These are phyloP conservation scores for Spodoptera picta DNA, from an alignment of 2,888 invertebrate genomes.

Conservation along the genomic window DNA sequence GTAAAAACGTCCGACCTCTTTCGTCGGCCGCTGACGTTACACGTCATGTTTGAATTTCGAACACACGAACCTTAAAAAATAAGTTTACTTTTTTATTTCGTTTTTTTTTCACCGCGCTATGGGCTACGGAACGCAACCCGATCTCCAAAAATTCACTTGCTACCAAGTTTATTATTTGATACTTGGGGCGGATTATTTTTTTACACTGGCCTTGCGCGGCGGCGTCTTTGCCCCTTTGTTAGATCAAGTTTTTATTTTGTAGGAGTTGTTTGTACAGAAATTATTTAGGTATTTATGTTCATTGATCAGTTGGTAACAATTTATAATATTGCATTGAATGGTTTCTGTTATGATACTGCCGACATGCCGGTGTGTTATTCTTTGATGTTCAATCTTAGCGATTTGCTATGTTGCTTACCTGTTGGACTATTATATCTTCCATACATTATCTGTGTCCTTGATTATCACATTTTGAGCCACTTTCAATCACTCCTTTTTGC, in stretches of 20 bases:
- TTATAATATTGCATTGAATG: slow-evolving; percentile 17
- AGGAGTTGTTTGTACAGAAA: slow-evolving; percentile 73
- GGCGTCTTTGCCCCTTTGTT: slow-evolving; percentile 82
- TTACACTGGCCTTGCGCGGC: slow-evolving; percentile 73
- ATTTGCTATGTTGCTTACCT: no score
- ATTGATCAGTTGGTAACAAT: slow-evolving; percentile 54
- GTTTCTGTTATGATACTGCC: slow-evolving; percentile 33
- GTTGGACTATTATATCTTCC: no score
- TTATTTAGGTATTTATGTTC: slow-evolving; percentile 67
- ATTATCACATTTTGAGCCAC: no score
- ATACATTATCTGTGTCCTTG: no score
- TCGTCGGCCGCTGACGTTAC: slow-evolving; percentile 79
- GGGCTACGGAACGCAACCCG: slow-evolving; percentile 78
- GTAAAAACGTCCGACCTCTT: slow-evolving; percentile 76
- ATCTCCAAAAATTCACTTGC: slow-evolving; percentile 87
- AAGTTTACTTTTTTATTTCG: slow-evolving; percentile 61
- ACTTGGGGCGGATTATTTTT: slow-evolving; percentile 81
- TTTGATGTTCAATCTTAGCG: slow-evolving; percentile 18
- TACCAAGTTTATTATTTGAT: slow-evolving; percentile 89
- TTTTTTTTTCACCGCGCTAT: slow-evolving; percentile 65
- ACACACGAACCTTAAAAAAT: slow-evolving; percentile 73
- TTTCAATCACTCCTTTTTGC: no score
- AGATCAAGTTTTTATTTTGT: slow-evolving; percentile 71
- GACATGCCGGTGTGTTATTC: slow-evolving; percentile 1
- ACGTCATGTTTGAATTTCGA: slow-evolving; percentile 84